Base-by-base conservation (phyloP, 1,140 invertebrate genomes). In the Anagrus nilaparvatae region DNA sequence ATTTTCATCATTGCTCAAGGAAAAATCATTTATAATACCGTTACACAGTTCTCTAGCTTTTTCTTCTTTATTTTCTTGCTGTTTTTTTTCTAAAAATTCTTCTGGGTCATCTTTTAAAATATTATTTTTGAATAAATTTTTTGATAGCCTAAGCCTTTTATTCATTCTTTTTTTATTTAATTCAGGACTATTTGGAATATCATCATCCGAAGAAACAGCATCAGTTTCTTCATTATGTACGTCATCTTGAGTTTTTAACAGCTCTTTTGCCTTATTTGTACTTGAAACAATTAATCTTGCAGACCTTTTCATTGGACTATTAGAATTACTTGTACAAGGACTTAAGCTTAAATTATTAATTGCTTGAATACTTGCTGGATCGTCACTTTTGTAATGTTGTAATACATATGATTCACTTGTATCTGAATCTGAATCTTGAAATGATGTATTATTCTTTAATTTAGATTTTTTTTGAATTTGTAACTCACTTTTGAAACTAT, bases 391-490 rank as follows among this genome's bases (percentile, higher is more conserved):
- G 41, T 62, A 65, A 28, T 48, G 47, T 41, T 63, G 59, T 19
- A 62, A 43, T 3, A 48, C 52, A 38, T 50, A 62, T 12, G 43
- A 42, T 5, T 43, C 35, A 23, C 56, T 46, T 4, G 57, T 63
- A 23, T 58, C 46, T 4, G 57, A 64, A 52, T 63, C 56, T 2
- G 52, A 59, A 45, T 62, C 56, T 2, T 56, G 31, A 31, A 50
- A 51, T 8, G 40, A 19, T 39, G 23, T 9, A 12, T 27, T 23
- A 18, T n/a, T n/a, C n/a, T n/a, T n/a, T n/a, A 19, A 33, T 33
- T 1, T 6, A 17, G 1, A 9, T 16, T 6, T 33, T 32, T 32
- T 35, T 32, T 37, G 28, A 25, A 20, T 37, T 21, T 37, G 28
- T 16, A 10, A 42, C 21, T 14, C 13, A 29, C 9, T 39, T 41